phyloP scores from a whole-genome alignment of 2,888 invertebrate species.

The Carabus problematicus region DNA sequence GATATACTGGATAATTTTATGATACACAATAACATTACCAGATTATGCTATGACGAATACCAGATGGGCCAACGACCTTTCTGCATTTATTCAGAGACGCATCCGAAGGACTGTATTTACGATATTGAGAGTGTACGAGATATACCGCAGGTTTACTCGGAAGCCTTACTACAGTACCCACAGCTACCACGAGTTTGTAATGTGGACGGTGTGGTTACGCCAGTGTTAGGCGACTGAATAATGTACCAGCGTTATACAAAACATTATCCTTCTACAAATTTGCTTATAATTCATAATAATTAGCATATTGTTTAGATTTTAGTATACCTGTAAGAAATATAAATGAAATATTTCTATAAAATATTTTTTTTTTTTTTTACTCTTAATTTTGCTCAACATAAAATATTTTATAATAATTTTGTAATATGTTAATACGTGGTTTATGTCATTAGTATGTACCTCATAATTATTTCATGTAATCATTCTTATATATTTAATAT shows the following conservation, averaged over 20 bases:
- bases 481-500: too few relatives aligned
- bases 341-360: too few relatives aligned
- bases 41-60: slow-evolving; percentile 28
- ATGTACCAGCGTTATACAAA: neutral
- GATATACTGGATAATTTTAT: slow-evolving; percentile 21
- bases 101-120: slow-evolving; percentile 28
- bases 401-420: too few relatives aligned
- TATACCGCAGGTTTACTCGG: slow-evolving; percentile 20
- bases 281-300: neutral
- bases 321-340: too few relatives aligned
- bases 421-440: too few relatives aligned
- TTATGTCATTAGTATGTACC: too few relatives aligned
- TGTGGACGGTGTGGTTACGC: slow-evolving; percentile 28
- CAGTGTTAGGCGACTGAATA: slow-evolving; percentile 14
- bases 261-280: neutral
- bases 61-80: slow-evolving; percentile 23
- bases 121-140: slow-evolving; percentile 33
- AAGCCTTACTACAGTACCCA: slow-evolving; percentile 19
- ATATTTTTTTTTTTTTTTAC: too few relatives aligned
- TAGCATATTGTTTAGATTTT: too few relatives aligned
- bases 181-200: slow-evolving; percentile 34
- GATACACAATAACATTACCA: slow-evolving; percentile 26
- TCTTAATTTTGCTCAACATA: too few relatives aligned
- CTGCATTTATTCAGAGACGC: slow-evolving; percentile 22
- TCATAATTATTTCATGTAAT: too few relatives aligned